phyloP scores from a whole-genome alignment of 1,140 invertebrate genomes.

The Meloidogyne hapla region DNA sequence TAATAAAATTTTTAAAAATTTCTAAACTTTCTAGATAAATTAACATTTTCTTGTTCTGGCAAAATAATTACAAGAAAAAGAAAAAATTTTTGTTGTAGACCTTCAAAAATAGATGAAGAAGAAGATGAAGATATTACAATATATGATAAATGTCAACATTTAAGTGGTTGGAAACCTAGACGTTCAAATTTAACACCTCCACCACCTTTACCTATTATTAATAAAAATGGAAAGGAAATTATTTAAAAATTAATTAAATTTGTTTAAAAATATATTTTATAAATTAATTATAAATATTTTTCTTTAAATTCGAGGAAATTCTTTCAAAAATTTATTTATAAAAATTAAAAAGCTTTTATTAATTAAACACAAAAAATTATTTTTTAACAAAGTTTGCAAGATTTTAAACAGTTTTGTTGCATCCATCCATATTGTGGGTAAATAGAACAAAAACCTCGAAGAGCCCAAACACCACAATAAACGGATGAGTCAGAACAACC shows the following conservation, averaged over 20 bases:
- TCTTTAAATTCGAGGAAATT: too few species aligned
- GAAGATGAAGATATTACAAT: not conserved
- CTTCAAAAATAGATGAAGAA: not conserved
- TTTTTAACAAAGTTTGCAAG: constrained; percentile 46
- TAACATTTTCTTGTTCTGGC: too few species aligned
- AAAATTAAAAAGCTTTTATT: too few species aligned
- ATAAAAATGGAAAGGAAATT: too few species aligned
- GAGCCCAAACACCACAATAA: constrained; percentile 59
- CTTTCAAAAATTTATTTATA: too few species aligned
- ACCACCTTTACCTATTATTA: too few species aligned
- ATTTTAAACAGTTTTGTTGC: constrained; percentile 48
- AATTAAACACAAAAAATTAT: too few species aligned
- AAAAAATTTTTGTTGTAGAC: not conserved
- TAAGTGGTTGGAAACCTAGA: constrained; percentile 4
- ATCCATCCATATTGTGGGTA: constrained; percentile 42
- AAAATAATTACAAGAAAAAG: not conserved
- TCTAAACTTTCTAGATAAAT: too few species aligned
- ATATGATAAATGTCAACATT: not conserved
- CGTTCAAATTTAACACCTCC: not conserved
- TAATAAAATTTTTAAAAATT: too few species aligned
- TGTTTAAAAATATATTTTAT: constrained; percentile 15
- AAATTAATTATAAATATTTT: too few species aligned
- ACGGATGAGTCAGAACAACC: constrained; percentile 55
- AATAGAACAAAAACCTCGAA: constrained; percentile 46
- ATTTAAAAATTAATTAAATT: not conserved